These are phyloP conservation scores for Drosophila mimica DNA, from an alignment of 2,888 invertebrate species.

Conservation along the genomic window DNA sequence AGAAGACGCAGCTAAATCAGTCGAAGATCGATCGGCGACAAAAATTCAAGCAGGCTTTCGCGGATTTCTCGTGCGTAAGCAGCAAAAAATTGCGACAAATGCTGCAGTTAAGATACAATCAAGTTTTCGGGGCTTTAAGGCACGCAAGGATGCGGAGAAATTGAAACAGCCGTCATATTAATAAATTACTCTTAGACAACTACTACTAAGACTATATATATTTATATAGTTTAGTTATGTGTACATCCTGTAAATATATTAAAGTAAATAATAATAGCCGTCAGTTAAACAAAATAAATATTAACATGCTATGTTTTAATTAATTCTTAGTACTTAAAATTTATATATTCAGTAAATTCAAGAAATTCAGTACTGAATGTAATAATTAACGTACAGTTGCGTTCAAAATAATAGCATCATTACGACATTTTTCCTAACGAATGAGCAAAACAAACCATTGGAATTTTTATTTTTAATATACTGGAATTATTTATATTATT, in stretches of 20 bases:
- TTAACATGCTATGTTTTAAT: conserved; percentile 26
- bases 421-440: not conserved
- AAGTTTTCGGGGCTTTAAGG: conserved; percentile 85
- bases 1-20: conserved; percentile 45
- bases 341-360: not conserved
- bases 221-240: conserved; percentile 34
- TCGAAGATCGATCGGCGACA: conserved; percentile 83
- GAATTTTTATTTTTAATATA: not conserved
- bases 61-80: conserved; percentile 84
- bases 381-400: not conserved
- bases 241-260: conserved; percentile 66
- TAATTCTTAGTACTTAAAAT: conserved; percentile 11
- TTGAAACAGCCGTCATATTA: conserved; percentile 74
- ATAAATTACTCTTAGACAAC: not conserved
- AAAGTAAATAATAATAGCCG: conserved; percentile 47
- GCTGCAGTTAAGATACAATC: conserved; percentile 85
- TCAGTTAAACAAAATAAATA: conserved; percentile 60
- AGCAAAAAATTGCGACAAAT: conserved; percentile 83
- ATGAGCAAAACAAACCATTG: not conserved
- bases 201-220: conserved; percentile 14
- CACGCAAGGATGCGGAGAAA: conserved; percentile 83
- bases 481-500: not conserved
- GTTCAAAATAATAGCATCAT: not conserved
- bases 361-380: not conserved
- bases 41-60: conserved; percentile 84